A percentile compares a stretch with the other conserved stretches of the same genome.
These are phyloP conservation scores for Lithophane socia DNA, from an alignment of 2,888 invertebrate species.

Conservation along the genomic window DNA sequence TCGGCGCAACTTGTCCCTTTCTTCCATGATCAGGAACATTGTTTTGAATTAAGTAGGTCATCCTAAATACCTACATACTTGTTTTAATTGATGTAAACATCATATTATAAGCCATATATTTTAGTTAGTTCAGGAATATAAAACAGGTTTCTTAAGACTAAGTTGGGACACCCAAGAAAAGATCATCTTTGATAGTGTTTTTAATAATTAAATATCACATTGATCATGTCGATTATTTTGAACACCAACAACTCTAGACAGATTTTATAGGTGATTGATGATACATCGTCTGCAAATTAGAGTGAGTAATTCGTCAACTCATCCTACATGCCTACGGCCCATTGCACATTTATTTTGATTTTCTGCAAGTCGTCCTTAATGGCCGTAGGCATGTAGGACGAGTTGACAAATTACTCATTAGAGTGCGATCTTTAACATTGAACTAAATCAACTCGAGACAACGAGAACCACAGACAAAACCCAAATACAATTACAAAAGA, in stretches of 20 bases:
- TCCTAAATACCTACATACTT: background rate
- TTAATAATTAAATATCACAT: too few relatives aligned
- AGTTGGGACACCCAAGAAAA: background rate
- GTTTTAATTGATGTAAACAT: background rate
- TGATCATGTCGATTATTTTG: background rate
- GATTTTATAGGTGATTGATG: background rate
- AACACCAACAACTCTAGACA: background rate
- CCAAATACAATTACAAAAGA: constrained; percentile 27
- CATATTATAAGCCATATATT: background rate
- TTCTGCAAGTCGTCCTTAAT: too few relatives aligned
- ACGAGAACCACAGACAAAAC: constrained; percentile 13
- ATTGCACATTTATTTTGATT: too few relatives aligned
- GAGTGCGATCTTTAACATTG: background rate
- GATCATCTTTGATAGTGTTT: background rate
- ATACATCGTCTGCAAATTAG: background rate
- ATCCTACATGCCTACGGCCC: too few relatives aligned
- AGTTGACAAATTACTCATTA: too few relatives aligned
- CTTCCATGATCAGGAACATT: background rate
- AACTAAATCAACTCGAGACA: background rate
- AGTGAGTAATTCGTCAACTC: too few relatives aligned
- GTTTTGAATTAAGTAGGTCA: background rate
- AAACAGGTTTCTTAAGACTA: too few relatives aligned
- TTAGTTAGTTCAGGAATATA: background rate
- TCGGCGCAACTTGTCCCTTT: too few relatives aligned
- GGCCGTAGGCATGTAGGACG: too few relatives aligned